Conservation (phyloP, 2,888 invertebrate genomes). For the Torymus aiolomorphi region DNA sequence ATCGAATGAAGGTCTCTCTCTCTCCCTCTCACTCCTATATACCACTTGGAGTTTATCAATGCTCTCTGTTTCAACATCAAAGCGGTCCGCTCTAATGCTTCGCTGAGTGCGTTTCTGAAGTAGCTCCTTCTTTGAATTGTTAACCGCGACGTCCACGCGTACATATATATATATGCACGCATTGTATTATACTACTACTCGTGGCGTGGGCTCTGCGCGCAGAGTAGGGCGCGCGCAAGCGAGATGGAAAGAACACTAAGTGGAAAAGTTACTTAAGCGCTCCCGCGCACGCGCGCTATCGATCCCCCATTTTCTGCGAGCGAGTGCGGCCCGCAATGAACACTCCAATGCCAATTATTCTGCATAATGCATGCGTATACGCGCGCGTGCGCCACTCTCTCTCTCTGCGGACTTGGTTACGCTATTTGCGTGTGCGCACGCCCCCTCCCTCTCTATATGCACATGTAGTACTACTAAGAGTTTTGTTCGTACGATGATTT, state of each 20-base stretch:
- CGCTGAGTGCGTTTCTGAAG: slow-evolving; percentile 62
- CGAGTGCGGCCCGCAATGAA: background rate
- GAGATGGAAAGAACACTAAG: slow-evolving; percentile 23
- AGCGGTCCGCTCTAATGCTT: slow-evolving; percentile 63
- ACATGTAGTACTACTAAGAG: background rate
- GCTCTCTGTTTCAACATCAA: slow-evolving; percentile 66
- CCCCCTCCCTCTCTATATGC: background rate
- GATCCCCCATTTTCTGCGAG: slow-evolving; percentile 10
- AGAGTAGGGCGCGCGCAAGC: background rate
- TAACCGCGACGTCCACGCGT: slow-evolving; percentile 51
- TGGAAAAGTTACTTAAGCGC: slow-evolving; percentile 29
- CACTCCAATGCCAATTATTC: slow-evolving; percentile 39
- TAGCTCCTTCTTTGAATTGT: slow-evolving; percentile 63
- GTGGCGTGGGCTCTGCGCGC: background rate
- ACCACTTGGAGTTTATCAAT: slow-evolving; percentile 64
- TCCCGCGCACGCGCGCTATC: slow-evolving; percentile 5
- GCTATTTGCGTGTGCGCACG: no score
- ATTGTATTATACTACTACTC: slow-evolving; percentile 19
- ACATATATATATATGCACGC: slow-evolving; percentile 5
- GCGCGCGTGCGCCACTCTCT: no score
- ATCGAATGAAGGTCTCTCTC: slow-evolving; percentile 28
- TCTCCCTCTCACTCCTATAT: slow-evolving; percentile 24
- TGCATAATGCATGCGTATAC: slow-evolving; percentile 22
- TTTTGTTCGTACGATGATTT: slow-evolving; percentile 8
- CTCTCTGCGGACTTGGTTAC: no score